Base-by-base conservation (phyloP, 2,113 vertebrate genomes). In the Oreochromis spilurus region DNA sequence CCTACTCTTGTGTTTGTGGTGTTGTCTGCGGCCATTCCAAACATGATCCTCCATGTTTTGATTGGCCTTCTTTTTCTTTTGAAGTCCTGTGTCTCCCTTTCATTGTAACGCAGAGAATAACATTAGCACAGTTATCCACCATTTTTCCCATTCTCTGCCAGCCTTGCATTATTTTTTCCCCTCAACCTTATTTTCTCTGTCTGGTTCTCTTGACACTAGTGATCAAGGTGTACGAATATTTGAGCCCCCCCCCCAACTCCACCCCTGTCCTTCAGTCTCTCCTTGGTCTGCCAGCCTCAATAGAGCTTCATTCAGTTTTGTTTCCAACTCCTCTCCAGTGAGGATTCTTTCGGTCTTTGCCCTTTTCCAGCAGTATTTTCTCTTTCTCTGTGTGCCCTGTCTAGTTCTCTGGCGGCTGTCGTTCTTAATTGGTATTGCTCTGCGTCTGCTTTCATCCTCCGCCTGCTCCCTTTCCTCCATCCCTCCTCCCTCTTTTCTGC, bases 351-450 rank as follows among this genome's bases (percentile, higher is more conserved):
- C 57, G 58, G 78, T 72, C 40, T 87, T 82, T 87, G 50, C 52
- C 84, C 52, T 85, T 75, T 90, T 83, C 65, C 83, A 86, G 55
- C 60, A 58, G 65, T 83, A 81, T 83, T 77, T 91, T 75, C 53
- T 54, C 52, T 87, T 70, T 83, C 87, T 79, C 57, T 86, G 84
- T 60, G 26, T 83, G 75, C 84, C 79, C 86, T 62, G 86, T 93
- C 92, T 93, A 89, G 57, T 92, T 88, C 90, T 93, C 84, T 57
- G 70, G 90, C 83, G 84, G 92, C 93, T 94, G 93, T 94, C 87
- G 77, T 93, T 94, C 86, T 92, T 94, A 94, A 95, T 95, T 95
- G 91, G 93, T 91, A 83, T 93, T 93, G 86, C 93, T 89, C 81
- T 80, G 83, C 29, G 72, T 91, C 82, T 93, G 88, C 90, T 93